Conservation (phyloP, 2,113 vertebrate genomes). For the Megaceryle torquata region DNA sequence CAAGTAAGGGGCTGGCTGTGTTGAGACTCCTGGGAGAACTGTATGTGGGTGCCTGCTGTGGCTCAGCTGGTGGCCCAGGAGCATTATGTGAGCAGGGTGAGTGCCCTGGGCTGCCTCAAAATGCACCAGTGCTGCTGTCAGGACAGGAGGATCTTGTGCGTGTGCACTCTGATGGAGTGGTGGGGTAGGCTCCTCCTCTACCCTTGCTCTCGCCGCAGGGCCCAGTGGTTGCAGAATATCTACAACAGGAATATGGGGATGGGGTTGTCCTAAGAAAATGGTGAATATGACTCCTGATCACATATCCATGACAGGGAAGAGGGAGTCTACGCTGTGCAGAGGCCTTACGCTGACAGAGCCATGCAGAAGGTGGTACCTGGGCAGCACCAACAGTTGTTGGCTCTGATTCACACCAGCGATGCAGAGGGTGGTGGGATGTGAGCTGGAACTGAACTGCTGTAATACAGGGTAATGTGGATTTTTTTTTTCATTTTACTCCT, state of each 20-base stretch:
- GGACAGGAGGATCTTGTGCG: background rate
- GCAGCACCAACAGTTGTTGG: background rate
- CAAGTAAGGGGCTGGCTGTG: background rate
- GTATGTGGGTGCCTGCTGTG: background rate
- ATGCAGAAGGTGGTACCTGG: background rate
- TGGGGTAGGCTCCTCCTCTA: background rate
- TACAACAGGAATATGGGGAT: background rate
- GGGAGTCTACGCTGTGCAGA: background rate
- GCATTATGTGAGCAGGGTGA: background rate
- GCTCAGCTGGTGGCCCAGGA: background rate
- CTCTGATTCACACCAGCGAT: background rate
- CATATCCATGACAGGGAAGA: background rate
- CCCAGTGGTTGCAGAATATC: background rate
- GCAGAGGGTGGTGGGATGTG: background rate
- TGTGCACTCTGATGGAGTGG: rapidly evolving
- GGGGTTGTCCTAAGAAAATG: background rate
- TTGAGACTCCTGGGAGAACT: background rate
- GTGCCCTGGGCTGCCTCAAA: background rate
- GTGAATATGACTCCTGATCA: background rate
- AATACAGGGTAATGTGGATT: background rate
- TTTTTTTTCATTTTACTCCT: background rate
- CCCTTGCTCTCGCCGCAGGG: background rate
- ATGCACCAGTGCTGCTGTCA: background rate
- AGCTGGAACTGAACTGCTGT: background rate
- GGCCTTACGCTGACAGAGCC: background rate